Conservation (phyloP, 2,888 invertebrate genomes). For the Agelastica alni region DNA sequence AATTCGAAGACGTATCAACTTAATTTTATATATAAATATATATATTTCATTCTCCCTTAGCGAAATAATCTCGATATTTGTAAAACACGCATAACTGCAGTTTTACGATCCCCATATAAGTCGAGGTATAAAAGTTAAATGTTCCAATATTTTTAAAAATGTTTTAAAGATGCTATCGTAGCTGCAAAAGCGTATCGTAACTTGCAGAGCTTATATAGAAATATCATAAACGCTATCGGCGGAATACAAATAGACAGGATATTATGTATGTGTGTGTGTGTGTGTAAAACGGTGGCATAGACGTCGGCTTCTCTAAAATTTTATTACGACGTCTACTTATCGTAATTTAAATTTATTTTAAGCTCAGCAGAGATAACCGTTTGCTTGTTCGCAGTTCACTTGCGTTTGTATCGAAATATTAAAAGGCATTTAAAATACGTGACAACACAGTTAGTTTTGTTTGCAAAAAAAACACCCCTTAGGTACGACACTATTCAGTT, state of each 20-base stretch:
- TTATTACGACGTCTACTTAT: not conserved
- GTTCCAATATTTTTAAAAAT: conserved; percentile 32
- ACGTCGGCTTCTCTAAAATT: conserved; percentile 5
- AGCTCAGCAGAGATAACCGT: not conserved
- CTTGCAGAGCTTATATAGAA: conserved; percentile 28
- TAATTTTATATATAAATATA: too few relatives aligned
- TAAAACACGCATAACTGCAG: conserved; percentile 14
- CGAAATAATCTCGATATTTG: conserved; percentile 10
- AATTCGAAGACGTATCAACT: too few relatives aligned
- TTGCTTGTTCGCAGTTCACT: too few relatives aligned
- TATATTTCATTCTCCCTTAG: not conserved
- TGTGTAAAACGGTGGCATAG: too few relatives aligned
- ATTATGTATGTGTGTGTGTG: too few relatives aligned
- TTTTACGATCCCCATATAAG: conserved; percentile 19
- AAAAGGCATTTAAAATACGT: too few relatives aligned
- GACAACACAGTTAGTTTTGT: too few relatives aligned
- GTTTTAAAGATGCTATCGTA: conserved; percentile 28
- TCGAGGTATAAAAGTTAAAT: conserved; percentile 24
- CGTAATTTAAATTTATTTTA: conserved; percentile 4
- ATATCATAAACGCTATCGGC: conserved; percentile 31
- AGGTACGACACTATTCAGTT: too few relatives aligned
- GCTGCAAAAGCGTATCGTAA: conserved; percentile 22
- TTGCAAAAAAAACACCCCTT: too few relatives aligned
- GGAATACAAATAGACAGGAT: conserved; percentile 30
- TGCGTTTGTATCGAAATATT: not conserved